These are phyloP conservation scores for Lemur catta DNA, from an alignment of 2,797 vertebrate genomes.

Conservation along the genomic window DNA sequence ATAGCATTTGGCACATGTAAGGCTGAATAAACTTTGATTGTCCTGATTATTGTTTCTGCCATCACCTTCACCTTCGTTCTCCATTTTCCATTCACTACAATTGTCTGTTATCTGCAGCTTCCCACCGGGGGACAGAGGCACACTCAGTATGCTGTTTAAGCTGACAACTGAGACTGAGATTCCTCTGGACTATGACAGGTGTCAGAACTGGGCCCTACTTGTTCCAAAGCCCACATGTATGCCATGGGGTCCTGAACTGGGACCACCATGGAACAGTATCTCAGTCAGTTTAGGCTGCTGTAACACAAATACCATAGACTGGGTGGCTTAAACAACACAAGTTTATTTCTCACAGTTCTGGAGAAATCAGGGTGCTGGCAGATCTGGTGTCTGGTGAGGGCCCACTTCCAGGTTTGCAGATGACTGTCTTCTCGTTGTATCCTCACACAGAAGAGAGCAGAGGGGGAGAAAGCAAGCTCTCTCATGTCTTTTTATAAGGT, in stretches of 20 bases:
- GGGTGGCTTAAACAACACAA: not conserved
- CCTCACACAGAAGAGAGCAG: not conserved
- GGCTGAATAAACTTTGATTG: not conserved
- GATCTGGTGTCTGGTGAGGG: not conserved
- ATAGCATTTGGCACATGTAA: not conserved
- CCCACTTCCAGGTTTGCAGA: not conserved
- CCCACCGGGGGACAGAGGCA: not conserved
- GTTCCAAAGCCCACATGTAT: not conserved
- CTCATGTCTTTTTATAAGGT: not conserved
- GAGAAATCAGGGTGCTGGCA: not conserved
- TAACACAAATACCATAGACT: not conserved
- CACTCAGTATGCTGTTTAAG: not conserved
- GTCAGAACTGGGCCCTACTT: not conserved
- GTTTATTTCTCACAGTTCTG: not conserved
- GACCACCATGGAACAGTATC: not conserved
- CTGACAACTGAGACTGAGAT: not conserved
- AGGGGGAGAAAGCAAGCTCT: not conserved
- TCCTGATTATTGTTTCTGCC: not conserved
- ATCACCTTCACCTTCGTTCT: not conserved
- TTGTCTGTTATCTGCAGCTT: not conserved
- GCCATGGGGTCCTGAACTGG: not conserved
- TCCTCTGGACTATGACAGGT: not conserved
- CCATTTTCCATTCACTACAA: not conserved
- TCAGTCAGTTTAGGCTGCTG: not conserved
- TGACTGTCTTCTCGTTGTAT: not conserved